Evolutionary conservation across 2,797 vertebrate species (phyloP), one percentile per base, ranked within the genome.

Genomic region (Spea hammondii): DNA sequence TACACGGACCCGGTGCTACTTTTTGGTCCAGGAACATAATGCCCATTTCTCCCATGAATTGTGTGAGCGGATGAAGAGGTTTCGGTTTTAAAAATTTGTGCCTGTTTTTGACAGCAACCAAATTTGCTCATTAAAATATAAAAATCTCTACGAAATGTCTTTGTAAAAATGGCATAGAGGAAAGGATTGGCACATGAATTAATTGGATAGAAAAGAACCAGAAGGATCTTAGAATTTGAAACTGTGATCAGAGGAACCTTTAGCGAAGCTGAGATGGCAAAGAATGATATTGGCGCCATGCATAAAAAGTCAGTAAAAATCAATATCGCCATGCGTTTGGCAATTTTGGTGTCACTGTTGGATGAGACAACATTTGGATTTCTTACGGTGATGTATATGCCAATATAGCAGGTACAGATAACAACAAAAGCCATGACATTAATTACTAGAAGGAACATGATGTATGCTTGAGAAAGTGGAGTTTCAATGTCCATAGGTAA

Each of bases 271-370:
- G 96, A 98, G 82, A 98, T 92, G 72, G 97, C 96, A 10, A 99
- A 99, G 86, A 99, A 98, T 2, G 96, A 98, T 84, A 99, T 99
- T 0, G 98, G 98, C 0, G 96, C 97, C 95, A 98, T 97, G 88
- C 98, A 99, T 80, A 98, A 76, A 85, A 99, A 99, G 90, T 99
- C 94, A 0, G 98, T 99, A 89, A 99, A 99, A 86, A 99, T 96
- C 48, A 99, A 92, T 44, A 97, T 83, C 6, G 98, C 97, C 98
- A 99, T 99, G 65, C 97, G 95, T 72, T 96, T 93, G 83, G 98
- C 97, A 0, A 99, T 93, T 55, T 92, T 93, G 72, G 94, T 93
- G 89, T 99, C 96, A 0, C 94, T 94, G 66, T 91, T 93, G 65
- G 94, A 93, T 0, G 94, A 94, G 5, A 92, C 51, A 0, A 91